A percentile compares a stretch with the other conserved stretches of the same genome.
These are phyloP conservation scores for Microplitis manilae DNA, from an alignment of 2,888 invertebrate genomes.

Conservation along the genomic window DNA sequence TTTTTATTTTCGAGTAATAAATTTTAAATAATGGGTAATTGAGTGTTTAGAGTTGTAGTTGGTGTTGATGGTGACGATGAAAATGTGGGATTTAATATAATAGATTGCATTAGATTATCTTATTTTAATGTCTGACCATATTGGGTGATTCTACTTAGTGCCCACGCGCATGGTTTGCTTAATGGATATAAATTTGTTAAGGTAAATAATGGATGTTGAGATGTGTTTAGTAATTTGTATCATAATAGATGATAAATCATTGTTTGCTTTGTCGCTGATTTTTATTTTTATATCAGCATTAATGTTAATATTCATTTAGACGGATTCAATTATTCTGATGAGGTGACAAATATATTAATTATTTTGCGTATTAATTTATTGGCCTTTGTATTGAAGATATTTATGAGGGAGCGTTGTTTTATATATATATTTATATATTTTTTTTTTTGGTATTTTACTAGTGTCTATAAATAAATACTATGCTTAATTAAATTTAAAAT, in stretches of 20 bases:
- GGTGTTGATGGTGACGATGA: neutral
- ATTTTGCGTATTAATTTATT: neutral
- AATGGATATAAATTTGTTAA: neutral
- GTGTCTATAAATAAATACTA: too few relatives aligned
- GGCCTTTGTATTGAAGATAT: neutral
- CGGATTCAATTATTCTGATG: neutral
- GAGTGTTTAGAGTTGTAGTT: neutral
- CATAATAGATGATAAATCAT: neutral
- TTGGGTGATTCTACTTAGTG: conserved; percentile 18
- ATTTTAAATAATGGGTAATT: neutral
- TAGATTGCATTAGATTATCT: neutral
- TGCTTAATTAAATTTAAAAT: too few relatives aligned
- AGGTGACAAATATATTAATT: neutral
- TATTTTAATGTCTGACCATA: conserved; percentile 27
- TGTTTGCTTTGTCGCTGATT: neutral
- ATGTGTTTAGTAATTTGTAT: neutral
- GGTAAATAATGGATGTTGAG: neutral
- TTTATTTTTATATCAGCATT: neutral
- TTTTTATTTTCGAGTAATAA: neutral
- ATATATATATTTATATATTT: neutral
- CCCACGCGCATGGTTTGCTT: neutral
- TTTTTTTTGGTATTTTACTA: neutral
- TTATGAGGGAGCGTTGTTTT: neutral
- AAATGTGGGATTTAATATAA: neutral
- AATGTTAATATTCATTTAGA: neutral